Base-by-base conservation (phyloP, 30 jellyfish, hydroid and myxozoan genomes). In the Turritopsis rubra region DNA sequence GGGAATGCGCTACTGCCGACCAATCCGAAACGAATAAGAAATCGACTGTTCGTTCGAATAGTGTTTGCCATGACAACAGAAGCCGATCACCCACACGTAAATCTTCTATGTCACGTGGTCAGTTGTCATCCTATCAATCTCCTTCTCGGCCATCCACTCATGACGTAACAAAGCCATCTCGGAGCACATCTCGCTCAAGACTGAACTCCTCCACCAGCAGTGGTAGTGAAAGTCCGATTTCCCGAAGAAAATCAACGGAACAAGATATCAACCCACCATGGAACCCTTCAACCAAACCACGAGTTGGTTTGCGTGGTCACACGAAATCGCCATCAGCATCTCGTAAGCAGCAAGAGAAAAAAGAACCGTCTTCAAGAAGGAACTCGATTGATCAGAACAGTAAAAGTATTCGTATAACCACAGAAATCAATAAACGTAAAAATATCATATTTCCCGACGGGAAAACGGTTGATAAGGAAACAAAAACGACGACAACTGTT, bases 401-500 rank as follows among this genome's bases (percentile, higher is more conserved):
- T 22, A 41, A 41, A 41, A 87, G 88, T 75, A 88, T 93, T 20
- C 83, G 90, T 28, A 85, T 93, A 22, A 88, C 93, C 17, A 93
- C 94, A 28, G 88, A 86, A 54, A 83, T 91, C 53, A 93, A 88
- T 66, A 88, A 88, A 72, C 85, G 90, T 18, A 92, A 93, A 73
- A 93, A 93, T 72, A 93, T 93, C 17, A 93, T 77, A 73, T 88
- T 93, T 60, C 96, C 90, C 22, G 86, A 80, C 24, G 99, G 99
- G 21, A 88, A 85, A 68, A 86, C 94, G 1, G 96, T 93, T 13
- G 96, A 93, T 75, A 93, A 88, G 79, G 86, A 91, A 26, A 88
- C 94, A 19, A 95, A 93, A 65, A 93, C 96, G 23, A 81, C 87
- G 41, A 93, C 99, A 8, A 93, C 99, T 31, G 96, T 93, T 29